Base-by-base conservation (phyloP, 2,113 vertebrate species). In the Egretta garzetta region DNA sequence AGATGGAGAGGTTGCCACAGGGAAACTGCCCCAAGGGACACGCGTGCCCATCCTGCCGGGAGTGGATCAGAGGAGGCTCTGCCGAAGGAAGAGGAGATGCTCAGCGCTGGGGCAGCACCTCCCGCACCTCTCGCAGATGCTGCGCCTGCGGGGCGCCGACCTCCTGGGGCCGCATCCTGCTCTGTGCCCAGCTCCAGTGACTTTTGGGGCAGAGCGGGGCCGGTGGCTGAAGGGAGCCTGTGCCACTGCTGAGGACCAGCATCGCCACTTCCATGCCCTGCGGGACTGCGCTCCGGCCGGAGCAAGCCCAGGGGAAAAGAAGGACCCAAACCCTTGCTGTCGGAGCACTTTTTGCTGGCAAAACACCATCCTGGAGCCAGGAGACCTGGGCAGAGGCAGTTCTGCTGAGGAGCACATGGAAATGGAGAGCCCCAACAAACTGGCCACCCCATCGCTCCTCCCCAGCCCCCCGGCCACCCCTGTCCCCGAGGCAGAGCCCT, bases 1-100 rank as follows among this genome's bases (percentile, higher is more conserved):
- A 98, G 41, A 93, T 20, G 1, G 98, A 97, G 72, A 97, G 84
- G 68, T 98, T 98, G 19, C 97, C 98, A 13, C 98, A 98, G 19
- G 98, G 98, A 56, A 98, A 98, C 47, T 97, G 96, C 32, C 98
- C 98, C 95, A 98, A 60, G 32, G 98, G 97, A 88, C 98, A 98
- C 19, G 4, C 17, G 11, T 88, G 93, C 22, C 77, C 21, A 0
- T 89, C 81, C 55, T 4, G 4, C 41, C 14, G 3, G 32, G 73
- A 50, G 28, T 12, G 77, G 22, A 39, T 39, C 37, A 39, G 70
- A 12, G 84, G 39, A 20, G 53, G 56, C 41, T 88, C 97, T 97
- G 90, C 35, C 8, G 37, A 26, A 52, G 24, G 56, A 68, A 47
- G 30, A 64, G 41, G 43, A 49, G 39, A 30, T 43, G 43, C 59